Evolutionary conservation across 1,140 invertebrate species (phyloP).

Genomic region (Polypedilum vanderplanki): DNA sequence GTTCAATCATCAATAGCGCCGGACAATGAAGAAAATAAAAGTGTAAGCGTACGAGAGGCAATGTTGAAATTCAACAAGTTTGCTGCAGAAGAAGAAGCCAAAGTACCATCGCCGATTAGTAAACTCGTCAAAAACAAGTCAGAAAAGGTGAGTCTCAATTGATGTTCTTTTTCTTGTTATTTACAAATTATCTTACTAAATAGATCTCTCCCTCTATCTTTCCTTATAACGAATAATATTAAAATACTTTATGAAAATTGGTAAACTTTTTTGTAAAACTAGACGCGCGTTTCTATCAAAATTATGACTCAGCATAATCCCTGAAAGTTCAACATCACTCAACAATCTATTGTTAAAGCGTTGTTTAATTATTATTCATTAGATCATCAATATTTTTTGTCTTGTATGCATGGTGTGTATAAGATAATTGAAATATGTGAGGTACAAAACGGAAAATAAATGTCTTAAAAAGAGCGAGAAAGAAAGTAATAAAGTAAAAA

Average conservation of each 20-base stretch:
- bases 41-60: slow-evolving; percentile 78
- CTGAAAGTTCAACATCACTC: background rate
- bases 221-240: background rate
- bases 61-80: slow-evolving; percentile 88
- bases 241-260: background rate
- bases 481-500: background rate
- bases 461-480: background rate
- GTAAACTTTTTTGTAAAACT: background rate
- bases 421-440: slow-evolving; percentile 21
- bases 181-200: background rate
- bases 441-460: background rate
- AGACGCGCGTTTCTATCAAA: slow-evolving; percentile 2
- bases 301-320: slow-evolving; percentile 7
- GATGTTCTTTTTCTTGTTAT: slow-evolving; percentile 30
- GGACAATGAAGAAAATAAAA: slow-evolving; percentile 46
- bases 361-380: slow-evolving; percentile 27
- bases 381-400: slow-evolving; percentile 23
- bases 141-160: slow-evolving; percentile 53
- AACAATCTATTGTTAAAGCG: slow-evolving; percentile 11
- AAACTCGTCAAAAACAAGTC: slow-evolving; percentile 50
- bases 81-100: slow-evolving; percentile 66
- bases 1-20: background rate
- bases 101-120: slow-evolving; percentile 47
- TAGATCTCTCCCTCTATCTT: background rate
- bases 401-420: background rate